Conservation (phyloP, 2,888 invertebrate genomes). For the Eremobia ochroleuca region DNA sequence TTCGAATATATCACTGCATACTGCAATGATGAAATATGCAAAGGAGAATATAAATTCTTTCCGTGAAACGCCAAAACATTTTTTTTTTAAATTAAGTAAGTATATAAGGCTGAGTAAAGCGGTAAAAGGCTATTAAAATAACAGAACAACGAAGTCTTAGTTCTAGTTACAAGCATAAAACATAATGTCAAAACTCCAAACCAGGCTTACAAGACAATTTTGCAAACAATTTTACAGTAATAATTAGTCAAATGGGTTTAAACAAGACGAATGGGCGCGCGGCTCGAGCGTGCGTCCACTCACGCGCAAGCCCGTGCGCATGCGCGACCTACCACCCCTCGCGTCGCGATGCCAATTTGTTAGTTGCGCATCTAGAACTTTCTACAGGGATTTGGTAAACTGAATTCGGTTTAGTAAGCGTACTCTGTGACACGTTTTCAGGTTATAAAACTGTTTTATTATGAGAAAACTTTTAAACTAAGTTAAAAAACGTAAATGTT, state of each 20-base stretch:
- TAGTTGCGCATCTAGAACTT: constrained; percentile 77
- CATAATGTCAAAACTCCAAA: constrained; percentile 20
- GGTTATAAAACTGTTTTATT: constrained; percentile 40
- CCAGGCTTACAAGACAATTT: constrained; percentile 46
- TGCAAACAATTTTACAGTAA: constrained; percentile 62
- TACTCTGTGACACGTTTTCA: constrained; percentile 55
- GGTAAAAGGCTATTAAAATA: background rate
- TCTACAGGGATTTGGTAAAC: constrained; percentile 73
- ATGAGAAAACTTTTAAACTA: constrained; percentile 12
- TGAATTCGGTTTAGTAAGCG: constrained; percentile 56
- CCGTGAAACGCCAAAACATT: background rate
- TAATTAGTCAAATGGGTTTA: constrained; percentile 72
- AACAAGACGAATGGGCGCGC: constrained; percentile 69
- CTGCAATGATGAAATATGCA: background rate
- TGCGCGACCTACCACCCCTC: constrained; percentile 79
- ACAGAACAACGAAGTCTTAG: background rate
- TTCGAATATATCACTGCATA: background rate
- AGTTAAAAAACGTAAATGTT: constrained; percentile 19
- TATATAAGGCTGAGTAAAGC: background rate
- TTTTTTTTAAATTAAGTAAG: background rate
- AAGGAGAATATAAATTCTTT: background rate
- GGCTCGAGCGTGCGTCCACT: constrained; percentile 76
- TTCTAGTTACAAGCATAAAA: constrained; percentile 10
- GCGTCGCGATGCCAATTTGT: constrained; percentile 80
- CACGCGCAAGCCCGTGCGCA: constrained; percentile 75